phyloP scores from a whole-genome alignment of 2,113 vertebrate genomes.

The Rhea pennata region DNA sequence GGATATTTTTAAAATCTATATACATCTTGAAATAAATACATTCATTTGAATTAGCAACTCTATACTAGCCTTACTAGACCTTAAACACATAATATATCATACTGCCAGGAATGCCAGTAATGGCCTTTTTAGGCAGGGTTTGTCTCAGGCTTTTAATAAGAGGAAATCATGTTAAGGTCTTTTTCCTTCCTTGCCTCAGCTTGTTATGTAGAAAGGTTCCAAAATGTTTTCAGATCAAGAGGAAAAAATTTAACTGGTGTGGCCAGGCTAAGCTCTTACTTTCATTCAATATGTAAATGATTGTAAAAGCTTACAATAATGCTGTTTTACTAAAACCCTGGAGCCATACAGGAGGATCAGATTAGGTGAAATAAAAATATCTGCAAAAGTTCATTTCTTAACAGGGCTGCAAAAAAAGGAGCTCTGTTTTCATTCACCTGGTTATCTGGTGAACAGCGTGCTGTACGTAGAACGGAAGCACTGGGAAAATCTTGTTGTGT shows the following conservation, averaged over 20 bases:
- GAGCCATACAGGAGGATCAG: neutral
- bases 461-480: neutral
- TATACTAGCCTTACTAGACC: neutral
- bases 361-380: neutral
- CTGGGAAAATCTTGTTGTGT: neutral
- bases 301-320: neutral
- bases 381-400: neutral
- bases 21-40: neutral
- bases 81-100: neutral
- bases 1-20: neutral
- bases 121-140: neutral
- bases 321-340: neutral
- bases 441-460: neutral
- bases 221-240: slow-evolving; percentile 3
- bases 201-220: neutral
- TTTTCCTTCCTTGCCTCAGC: neutral
- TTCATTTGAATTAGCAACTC: neutral
- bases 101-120: neutral
- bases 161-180: neutral
- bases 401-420: neutral
- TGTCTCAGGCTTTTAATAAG: neutral
- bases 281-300: neutral
- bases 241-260: neutral
- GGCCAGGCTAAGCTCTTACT: neutral
- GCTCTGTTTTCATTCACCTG: neutral